Evolutionary conservation across 2,888 invertebrate genomes (phyloP), one percentile per base, ranked within the genome.

Genomic region (Hirtodrosophila duncani): DNA sequence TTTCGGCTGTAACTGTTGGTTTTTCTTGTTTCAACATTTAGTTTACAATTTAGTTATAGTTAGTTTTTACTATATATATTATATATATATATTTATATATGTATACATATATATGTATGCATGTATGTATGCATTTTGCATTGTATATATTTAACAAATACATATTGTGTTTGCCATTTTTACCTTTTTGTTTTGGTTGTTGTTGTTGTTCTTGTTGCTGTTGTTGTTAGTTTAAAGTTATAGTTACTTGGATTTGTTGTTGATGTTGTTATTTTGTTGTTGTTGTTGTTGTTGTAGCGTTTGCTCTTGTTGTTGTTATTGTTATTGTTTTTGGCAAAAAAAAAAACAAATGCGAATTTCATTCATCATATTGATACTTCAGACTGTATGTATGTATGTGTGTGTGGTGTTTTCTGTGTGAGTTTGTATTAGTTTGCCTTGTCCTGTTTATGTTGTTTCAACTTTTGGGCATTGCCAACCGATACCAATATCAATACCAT

Each of bases 301-400:
- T 58, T 57, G 9, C 24, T 44, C 29, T 56, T 59, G 27, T 23
- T 52, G 18, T 46, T 29, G 41, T 43, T 41, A 7, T 4, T 33
- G 18, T 17, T 31, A 29, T 11, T 38, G 29, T 3, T 18, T 10
- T 13, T 26, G 16, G 11, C 51, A 49, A 56, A 68, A 46, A 42
- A 44, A 43, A 55, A 70, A 75, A 66, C 48, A 68, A 72, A 71
- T 71, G 71, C 71, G 67, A 69, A 45, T 58, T 56, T 57, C 56
- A 59, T 57, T 57, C 50, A 50, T 45, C 37, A 27, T 23, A 48
- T 57, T 24, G 31, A 37, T 16, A 29, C 57, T 42, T 66, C 70
- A 68, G 66, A 74, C 66, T 52, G 30, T 45, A 10, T 52, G 27
- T 34, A 20, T 38, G 17, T 42, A 14, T 20, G 27, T 20, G 34